Evolutionary conservation across 2,113 vertebrate genomes (phyloP).

Genomic region (Phalacrocorax carbo): DNA sequence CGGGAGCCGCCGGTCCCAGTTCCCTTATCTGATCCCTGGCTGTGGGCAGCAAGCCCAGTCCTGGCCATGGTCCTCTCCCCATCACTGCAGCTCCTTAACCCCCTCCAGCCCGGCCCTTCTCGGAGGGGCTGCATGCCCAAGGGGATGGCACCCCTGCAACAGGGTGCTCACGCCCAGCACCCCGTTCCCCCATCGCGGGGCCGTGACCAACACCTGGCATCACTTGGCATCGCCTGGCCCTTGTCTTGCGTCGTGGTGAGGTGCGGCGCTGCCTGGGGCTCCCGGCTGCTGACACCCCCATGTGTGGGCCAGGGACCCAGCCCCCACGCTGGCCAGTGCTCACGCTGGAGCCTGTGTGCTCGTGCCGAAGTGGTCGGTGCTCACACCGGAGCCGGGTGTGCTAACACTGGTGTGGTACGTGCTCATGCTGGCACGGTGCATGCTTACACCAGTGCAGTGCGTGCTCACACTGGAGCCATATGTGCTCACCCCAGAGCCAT

Average conservation of each 20-base stretch:
- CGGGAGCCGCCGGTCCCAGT: not conserved
- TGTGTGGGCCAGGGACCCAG: too few relatives aligned
- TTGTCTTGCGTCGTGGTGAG: fast-evolving
- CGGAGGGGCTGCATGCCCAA: not conserved
- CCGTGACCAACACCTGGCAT: not conserved
- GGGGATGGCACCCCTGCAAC: not conserved
- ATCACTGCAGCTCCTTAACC: not conserved
- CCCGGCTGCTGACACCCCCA: not conserved
- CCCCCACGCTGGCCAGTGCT: too few relatives aligned
- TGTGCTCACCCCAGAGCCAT: too few relatives aligned
- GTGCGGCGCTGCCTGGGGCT: too few relatives aligned
- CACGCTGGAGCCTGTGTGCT: not conserved
- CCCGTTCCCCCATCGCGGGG: too few relatives aligned
- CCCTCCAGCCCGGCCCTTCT: not conserved
- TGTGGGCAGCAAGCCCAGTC: not conserved
- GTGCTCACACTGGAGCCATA: too few relatives aligned
- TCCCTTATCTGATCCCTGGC: not conserved
- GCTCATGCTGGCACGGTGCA: not conserved
- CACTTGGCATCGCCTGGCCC: too few relatives aligned
- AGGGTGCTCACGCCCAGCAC: not conserved
- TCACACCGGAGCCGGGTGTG: not conserved
- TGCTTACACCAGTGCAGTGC: too few relatives aligned
- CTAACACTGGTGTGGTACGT: fast-evolving
- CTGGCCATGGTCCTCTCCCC: not conserved
- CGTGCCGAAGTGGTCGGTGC: not conserved